Evolutionary conservation across 2,113 vertebrate genomes (phyloP).

Genomic region (Myotis brandtii): DNA sequence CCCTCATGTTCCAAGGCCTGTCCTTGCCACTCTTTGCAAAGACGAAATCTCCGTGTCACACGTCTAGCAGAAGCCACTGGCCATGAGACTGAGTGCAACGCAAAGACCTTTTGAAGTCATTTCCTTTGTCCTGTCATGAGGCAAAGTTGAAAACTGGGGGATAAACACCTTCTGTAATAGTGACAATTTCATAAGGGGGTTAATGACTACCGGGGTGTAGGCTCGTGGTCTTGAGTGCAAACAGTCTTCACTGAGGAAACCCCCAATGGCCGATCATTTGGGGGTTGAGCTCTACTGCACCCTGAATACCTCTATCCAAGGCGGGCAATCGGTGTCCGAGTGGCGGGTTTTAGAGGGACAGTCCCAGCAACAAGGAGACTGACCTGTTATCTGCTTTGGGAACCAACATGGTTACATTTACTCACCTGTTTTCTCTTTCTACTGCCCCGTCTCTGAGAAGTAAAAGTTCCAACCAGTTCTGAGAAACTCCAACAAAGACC

Average conservation of each 20-base stretch:
- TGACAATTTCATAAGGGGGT: accelerated
- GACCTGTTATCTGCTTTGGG: accelerated
- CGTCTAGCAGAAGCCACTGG: too few relatives aligned
- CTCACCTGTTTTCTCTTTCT: too few relatives aligned
- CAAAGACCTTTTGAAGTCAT: accelerated
- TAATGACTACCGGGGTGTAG: accelerated
- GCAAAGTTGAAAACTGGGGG: accelerated
- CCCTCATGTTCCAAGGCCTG: background rate
- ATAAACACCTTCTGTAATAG: accelerated
- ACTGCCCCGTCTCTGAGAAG: background rate
- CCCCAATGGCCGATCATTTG: accelerated
- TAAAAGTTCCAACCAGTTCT: background rate
- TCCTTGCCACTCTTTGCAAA: background rate
- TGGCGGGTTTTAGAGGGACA: accelerated
- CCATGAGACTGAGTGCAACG: accelerated
- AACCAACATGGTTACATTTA: accelerated
- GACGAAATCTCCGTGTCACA: background rate
- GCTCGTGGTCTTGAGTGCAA: accelerated
- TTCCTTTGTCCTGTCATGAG: background rate
- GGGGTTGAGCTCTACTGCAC: accelerated
- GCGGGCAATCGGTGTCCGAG: accelerated
- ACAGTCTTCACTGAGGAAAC: accelerated
- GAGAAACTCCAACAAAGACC: background rate
- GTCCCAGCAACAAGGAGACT: accelerated
- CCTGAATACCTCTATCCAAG: accelerated